Base-by-base conservation (phyloP, 2,113 vertebrate species). In the Nasalis larvatus region DNA sequence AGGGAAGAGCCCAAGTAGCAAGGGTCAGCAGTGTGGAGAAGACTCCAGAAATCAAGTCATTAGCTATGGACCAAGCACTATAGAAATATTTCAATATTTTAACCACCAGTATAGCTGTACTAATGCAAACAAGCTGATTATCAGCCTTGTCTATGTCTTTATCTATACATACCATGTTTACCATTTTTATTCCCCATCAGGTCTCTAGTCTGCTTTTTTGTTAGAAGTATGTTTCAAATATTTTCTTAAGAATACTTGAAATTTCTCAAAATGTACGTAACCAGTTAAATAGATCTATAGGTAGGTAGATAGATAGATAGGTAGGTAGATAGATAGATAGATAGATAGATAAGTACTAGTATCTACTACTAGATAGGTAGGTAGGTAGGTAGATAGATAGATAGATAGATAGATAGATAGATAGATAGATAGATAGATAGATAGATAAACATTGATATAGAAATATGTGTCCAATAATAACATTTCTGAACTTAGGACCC, bases 351-450 rank as follows among this genome's bases (percentile, higher is more conserved):
- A 49, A 6, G 6, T 42, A 42, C 42, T 42, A 42, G 6, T 42
- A 42, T 42, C 42, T 42, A 42, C 42, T 8, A 42, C 42, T 42
- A 42, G 12, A 1, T 49, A 49, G 12, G 0, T 49, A 12, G 12
- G 0, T 49, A 12, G 12, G 0, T 47, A 47, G 47, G 0, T 47
- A 47, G 11, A 2, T 47, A 47, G 10, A 0, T 47, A 47, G 8
- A 0, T 45, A 45, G 45, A 1, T 45, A 45, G 8, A 45, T 45
- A 45, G 45, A 45, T 45, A 45, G 0, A 45, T 45, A 42, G 42
- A 42, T 42, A 42, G 47, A 42, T 42, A 42, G 23, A 74, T 12
- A 74, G 71, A 74, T 74, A 69, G 8, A 81, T 10, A 40, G 35
- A 17, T 35, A 69, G 3, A 45, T 30, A 60, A 63, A 35, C 9